Conservation (phyloP, 1,140 invertebrate genomes). For the Drosophila nasuta region DNA sequence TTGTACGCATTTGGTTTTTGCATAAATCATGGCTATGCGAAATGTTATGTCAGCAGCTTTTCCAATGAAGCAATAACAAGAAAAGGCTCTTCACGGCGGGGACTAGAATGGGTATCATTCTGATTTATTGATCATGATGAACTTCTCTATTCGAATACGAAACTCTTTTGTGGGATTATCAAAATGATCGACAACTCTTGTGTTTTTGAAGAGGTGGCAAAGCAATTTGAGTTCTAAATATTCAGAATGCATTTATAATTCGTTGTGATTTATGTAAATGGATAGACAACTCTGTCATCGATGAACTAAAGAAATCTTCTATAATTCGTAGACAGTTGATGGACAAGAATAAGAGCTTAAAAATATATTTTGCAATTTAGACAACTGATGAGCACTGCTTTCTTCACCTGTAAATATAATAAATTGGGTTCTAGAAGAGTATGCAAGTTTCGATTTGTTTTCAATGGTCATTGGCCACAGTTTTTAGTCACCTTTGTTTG, state of each 20-base stretch:
- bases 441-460: neutral
- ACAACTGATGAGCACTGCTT: too few species aligned
- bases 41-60: slow-evolving; percentile 75
- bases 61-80: slow-evolving; percentile 44
- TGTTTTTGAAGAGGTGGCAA: neutral
- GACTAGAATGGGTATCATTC: slow-evolving; percentile 7
- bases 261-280: too few species aligned
- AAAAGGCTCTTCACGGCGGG: slow-evolving; percentile 29
- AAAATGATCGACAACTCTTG: neutral
- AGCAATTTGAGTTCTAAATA: neutral
- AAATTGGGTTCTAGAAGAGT: neutral
- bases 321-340: too few species aligned
- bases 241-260: neutral
- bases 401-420: too few species aligned
- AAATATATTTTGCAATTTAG: too few species aligned
- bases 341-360: too few species aligned
- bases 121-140: slow-evolving; percentile 14
- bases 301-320: too few species aligned
- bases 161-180: slow-evolving; percentile 12
- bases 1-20: slow-evolving; percentile 70
- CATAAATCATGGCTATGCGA: slow-evolving; percentile 75
- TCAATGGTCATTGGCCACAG: neutral
- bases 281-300: too few species aligned
- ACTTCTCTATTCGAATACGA: slow-evolving; percentile 2
- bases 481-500: neutral